Evolutionary conservation across 2,113 vertebrate species (phyloP).

Genomic region (Redunca redunca): DNA sequence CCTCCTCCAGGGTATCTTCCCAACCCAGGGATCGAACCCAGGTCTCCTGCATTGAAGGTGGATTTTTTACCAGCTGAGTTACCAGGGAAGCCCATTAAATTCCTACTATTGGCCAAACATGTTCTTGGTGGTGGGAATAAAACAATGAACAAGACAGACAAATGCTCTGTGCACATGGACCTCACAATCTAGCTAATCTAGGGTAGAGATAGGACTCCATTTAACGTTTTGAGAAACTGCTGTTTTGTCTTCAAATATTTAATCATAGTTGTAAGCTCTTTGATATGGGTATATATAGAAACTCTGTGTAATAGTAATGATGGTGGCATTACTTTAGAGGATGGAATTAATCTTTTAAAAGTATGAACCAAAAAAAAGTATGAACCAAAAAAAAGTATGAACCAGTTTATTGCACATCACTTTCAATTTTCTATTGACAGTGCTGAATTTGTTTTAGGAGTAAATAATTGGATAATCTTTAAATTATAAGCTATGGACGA

Average conservation of each 20-base stretch:
- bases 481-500: neutral
- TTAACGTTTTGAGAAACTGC: neutral
- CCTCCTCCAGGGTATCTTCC: neutral
- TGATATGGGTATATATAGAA: neutral
- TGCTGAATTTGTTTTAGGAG: neutral
- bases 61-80: neutral
- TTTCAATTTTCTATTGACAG: neutral
- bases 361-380: neutral
- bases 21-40: neutral
- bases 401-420: neutral
- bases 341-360: conserved; percentile 23
- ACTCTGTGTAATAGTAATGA: neutral
- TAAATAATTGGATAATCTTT: neutral
- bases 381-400: neutral
- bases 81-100: neutral
- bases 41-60: neutral
- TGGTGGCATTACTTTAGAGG: neutral
- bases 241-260: conserved; percentile 33
- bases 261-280: neutral
- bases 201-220: neutral
- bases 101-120: neutral
- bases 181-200: neutral
- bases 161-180: neutral
- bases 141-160: neutral
- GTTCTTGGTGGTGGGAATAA: neutral